A percentile compares a stretch with the other conserved stretches of the same genome.
Conservation (phyloP, 2,888 invertebrate species). For the Agrochola lychnidis region DNA sequence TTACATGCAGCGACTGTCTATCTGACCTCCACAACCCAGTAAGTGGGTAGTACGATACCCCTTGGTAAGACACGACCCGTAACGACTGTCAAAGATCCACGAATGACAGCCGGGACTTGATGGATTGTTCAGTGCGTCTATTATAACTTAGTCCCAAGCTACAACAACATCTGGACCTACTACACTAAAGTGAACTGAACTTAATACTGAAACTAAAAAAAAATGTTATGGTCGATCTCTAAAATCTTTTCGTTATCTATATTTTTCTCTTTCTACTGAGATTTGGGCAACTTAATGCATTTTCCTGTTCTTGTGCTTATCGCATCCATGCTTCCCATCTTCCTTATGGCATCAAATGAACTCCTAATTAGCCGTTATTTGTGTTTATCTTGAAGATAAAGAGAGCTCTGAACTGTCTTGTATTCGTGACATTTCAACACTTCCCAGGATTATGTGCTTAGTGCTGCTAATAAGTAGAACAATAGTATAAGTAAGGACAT, state of each 20-base stretch:
- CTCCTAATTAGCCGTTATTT: constrained; percentile 28
- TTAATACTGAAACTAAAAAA: not conserved
- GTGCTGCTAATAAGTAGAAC: constrained; percentile 8
- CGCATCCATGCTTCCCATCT: not conserved
- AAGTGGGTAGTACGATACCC: too few relatives aligned
- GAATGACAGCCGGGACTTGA: too few relatives aligned
- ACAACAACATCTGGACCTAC: too few relatives aligned
- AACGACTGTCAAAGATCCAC: too few relatives aligned
- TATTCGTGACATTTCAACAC: constrained; percentile 35
- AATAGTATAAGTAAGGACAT: not conserved
- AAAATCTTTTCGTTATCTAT: not conserved
- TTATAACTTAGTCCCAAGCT: too few relatives aligned
- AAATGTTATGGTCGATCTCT: not conserved
- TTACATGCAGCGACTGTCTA: too few relatives aligned
- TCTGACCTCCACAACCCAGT: too few relatives aligned
- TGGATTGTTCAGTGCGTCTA: too few relatives aligned
- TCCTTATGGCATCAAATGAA: constrained; percentile 6
- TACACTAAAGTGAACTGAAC: too few relatives aligned
- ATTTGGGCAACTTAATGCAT: constrained; percentile 5
- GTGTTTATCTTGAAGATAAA: constrained; percentile 33
- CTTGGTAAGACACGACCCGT: too few relatives aligned
- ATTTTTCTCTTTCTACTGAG: not conserved
- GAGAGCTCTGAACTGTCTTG: constrained; percentile 4
- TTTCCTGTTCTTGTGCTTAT: constrained; percentile 28
- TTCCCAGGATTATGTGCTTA: constrained; percentile 29